A percentile compares a stretch with the other conserved stretches of the same genome.
Conservation (phyloP, 1,140 invertebrate genomes). For the roundworm (Caenorhabditis elegans) region DNA sequence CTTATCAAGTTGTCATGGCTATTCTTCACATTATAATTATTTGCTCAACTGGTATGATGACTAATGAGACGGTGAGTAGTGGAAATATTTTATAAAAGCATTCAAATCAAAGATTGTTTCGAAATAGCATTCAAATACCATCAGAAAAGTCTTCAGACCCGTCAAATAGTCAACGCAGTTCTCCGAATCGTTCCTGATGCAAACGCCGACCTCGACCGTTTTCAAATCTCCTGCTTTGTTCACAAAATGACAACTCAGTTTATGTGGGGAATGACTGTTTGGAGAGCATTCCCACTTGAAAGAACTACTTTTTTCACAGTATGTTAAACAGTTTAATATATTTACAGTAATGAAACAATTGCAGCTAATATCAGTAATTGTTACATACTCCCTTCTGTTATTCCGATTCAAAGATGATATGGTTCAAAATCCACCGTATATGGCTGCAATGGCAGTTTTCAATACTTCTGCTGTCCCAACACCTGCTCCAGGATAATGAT, state of each 20-base stretch:
- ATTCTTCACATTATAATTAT: slow-evolving; percentile 55
- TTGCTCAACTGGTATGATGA: slow-evolving; percentile 54
- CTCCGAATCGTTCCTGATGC: slow-evolving; percentile 57
- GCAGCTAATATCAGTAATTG: slow-evolving; percentile 57
- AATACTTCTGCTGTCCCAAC: not conserved
- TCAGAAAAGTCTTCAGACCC: slow-evolving; percentile 54
- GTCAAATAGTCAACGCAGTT: slow-evolving; percentile 59
- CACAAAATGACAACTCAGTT: slow-evolving; percentile 63
- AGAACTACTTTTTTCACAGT: slow-evolving; percentile 62
- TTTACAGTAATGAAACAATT: not conserved
- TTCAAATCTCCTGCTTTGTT: slow-evolving; percentile 61
- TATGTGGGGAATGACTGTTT: slow-evolving; percentile 64
- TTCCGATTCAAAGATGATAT: slow-evolving; percentile 56
- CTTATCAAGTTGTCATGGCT: slow-evolving; percentile 56
- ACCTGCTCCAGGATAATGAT: not conserved
- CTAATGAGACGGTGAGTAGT: slow-evolving; percentile 54
- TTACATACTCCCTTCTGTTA: slow-evolving; percentile 59
- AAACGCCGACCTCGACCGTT: slow-evolving; percentile 56
- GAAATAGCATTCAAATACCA: no score
- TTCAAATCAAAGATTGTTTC: no score
- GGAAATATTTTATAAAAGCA: no score
- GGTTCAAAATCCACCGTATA: not conserved
- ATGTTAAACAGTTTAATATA: not conserved
- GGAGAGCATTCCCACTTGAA: slow-evolving; percentile 62
- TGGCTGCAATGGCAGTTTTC: not conserved